phyloP scores from a whole-genome alignment of 2,797 vertebrate genomes.

The Chelidonichthys spinosus region DNA sequence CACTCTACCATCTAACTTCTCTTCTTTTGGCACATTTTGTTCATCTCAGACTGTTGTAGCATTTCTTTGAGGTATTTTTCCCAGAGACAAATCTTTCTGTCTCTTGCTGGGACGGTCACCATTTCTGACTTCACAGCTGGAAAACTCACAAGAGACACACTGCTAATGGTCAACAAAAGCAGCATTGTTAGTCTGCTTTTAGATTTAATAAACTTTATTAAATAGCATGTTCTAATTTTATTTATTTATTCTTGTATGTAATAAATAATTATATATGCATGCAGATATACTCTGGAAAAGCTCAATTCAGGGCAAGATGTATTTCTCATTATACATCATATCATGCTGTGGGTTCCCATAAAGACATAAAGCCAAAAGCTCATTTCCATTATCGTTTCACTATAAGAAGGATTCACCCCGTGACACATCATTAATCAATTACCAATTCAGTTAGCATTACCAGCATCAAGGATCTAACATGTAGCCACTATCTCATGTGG shows the following conservation, averaged over 20 bases:
- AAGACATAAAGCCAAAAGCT: conserved; percentile 20
- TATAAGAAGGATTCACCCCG: conserved; percentile 13
- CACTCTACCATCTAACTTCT: no score
- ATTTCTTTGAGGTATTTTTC: neutral
- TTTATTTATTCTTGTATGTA: neutral
- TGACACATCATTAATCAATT: conserved; percentile 53
- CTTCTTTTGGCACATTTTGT: no score
- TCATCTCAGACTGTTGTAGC: neutral
- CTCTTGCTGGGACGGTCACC: neutral
- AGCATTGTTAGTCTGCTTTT: neutral
- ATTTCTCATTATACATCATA: conserved; percentile 6
- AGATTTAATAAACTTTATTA: neutral
- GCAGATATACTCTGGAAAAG: neutral
- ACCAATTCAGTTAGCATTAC: conserved; percentile 46
- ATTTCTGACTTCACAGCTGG: neutral
- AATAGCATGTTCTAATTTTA: neutral
- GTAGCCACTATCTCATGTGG: conserved; percentile 41
- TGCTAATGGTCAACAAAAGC: neutral
- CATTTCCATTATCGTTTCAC: conserved; percentile 37
- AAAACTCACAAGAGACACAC: neutral
- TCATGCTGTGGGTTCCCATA: conserved; percentile 10
- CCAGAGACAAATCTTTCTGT: neutral
- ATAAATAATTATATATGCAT: neutral
- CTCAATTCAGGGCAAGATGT: neutral
- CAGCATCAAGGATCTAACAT: conserved; percentile 30